These are phyloP conservation scores for Schlechtendalia chinensis DNA, from an alignment of 1,140 invertebrate species.

Conservation along the genomic window DNA sequence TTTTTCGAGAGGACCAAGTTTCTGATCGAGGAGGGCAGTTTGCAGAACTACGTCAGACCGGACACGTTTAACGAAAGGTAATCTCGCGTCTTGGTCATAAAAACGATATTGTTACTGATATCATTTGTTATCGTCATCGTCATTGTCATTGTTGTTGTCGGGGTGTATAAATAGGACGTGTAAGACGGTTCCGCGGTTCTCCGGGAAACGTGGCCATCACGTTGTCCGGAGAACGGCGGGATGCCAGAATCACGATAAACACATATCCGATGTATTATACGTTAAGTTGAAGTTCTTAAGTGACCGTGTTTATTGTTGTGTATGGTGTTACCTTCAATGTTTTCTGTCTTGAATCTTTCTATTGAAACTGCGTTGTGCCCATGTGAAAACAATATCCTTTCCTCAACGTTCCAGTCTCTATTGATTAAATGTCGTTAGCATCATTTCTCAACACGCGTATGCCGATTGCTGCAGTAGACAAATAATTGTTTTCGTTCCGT, in stretches of 20 bases:
- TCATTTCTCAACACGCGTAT: slow-evolving; percentile 19
- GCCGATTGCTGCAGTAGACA: no score
- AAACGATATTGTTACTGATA: no score
- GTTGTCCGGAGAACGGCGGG: slow-evolving; percentile 4
- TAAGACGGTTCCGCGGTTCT: neutral
- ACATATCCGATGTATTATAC: slow-evolving; percentile 29
- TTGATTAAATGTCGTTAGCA: slow-evolving; percentile 32
- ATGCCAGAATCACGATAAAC: slow-evolving; percentile 28
- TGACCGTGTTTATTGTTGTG: slow-evolving; percentile 48
- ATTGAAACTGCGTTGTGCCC: slow-evolving; percentile 48
- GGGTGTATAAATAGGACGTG: no score
- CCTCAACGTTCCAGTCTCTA: slow-evolving; percentile 19
- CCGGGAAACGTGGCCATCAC: neutral
- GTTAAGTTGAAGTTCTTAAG: slow-evolving; percentile 16
- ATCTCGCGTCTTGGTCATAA: no score
- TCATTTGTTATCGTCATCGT: neutral
- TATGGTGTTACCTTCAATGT: slow-evolving; percentile 48
- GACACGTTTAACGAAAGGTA: slow-evolving; percentile 97
- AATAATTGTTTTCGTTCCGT: no score
- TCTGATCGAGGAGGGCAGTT: slow-evolving; percentile 93
- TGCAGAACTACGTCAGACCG: slow-evolving; percentile 92
- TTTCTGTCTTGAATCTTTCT: slow-evolving; percentile 49
- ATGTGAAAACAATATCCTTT: slow-evolving; percentile 43
- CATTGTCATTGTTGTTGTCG: no score
- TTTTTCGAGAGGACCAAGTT: slow-evolving; percentile 99